Percentiles rank a stretch among this genome's conserved stretches.
Evolutionary conservation across 2,888 invertebrate species (phyloP).

Genomic region (Drosophila parthenogenetica): DNA sequence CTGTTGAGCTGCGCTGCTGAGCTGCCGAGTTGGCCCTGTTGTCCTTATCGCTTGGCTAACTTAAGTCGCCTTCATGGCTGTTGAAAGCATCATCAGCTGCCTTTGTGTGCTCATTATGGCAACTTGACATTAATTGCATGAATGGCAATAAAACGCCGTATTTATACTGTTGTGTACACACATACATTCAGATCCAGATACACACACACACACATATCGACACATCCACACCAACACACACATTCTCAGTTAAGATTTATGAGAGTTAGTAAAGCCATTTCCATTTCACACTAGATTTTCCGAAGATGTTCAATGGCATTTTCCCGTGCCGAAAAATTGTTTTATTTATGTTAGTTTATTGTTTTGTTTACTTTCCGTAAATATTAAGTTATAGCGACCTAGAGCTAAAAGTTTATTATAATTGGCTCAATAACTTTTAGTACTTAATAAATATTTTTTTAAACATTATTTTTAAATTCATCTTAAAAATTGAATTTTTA

Average conservation of each 20-base stretch:
- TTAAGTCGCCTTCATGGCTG: constrained; percentile 36
- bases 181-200: constrained; percentile 1
- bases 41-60: constrained; percentile 40
- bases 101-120: constrained; percentile 74
- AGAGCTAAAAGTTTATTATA: too few species aligned
- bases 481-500: too few species aligned
- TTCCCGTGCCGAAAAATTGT: not conserved
- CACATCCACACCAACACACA: not conserved
- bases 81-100: constrained; percentile 68
- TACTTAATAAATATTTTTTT: too few species aligned
- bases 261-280: constrained; percentile 11
- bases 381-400: too few species aligned
- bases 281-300: constrained; percentile 28
- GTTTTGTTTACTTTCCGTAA: too few species aligned
- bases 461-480: too few species aligned
- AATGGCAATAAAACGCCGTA: constrained; percentile 46
- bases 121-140: constrained; percentile 74
- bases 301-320: not conserved
- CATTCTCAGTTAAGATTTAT: not conserved
- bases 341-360: too few species aligned
- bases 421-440: too few species aligned
- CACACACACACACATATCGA: not conserved
- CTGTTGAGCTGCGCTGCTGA: not conserved
- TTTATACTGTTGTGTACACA: constrained; percentile 24
- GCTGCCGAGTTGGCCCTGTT: constrained; percentile 2